Evolutionary conservation across 2,797 vertebrate genomes (phyloP).

Genomic region (Vespertilio murinus): DNA sequence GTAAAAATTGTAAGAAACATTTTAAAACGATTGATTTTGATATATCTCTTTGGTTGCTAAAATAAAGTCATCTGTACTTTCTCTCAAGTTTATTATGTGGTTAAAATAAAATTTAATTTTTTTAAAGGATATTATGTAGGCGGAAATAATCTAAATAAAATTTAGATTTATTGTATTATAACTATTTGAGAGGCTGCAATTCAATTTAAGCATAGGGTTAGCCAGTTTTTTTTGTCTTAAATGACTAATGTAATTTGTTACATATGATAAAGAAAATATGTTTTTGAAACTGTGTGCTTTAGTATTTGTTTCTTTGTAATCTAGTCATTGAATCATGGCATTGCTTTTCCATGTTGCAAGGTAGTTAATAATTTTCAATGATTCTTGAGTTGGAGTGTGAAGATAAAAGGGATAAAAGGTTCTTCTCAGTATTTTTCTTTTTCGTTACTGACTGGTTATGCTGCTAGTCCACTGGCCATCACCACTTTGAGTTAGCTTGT

Average conservation of each 20-base stretch:
- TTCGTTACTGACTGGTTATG: background rate
- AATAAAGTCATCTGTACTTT: constrained; percentile 72
- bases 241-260: constrained; percentile 25
- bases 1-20: constrained; percentile 65
- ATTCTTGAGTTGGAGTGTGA: background rate
- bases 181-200: constrained; percentile 2
- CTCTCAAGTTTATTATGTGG: constrained; percentile 68
- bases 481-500: background rate
- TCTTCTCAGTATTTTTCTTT: background rate
- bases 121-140: background rate
- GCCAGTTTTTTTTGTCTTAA: constrained; percentile 42
- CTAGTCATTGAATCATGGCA: background rate
- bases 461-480: background rate
- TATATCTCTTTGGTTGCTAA: constrained; percentile 71
- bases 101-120: constrained; percentile 70
- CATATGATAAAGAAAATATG: background rate
- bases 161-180: constrained; percentile 50
- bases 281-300: background rate
- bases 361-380: background rate
- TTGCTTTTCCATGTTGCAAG: background rate
- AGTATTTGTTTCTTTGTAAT: constrained; percentile 45
- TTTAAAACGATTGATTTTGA: constrained; percentile 76
- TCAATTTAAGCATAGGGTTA: constrained; percentile 8
- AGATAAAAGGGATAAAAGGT: background rate
- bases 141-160: constrained; percentile 59